These are phyloP conservation scores for Loripinus fragilis DNA, from an alignment of 2,888 invertebrate genomes.

Conservation along the genomic window DNA sequence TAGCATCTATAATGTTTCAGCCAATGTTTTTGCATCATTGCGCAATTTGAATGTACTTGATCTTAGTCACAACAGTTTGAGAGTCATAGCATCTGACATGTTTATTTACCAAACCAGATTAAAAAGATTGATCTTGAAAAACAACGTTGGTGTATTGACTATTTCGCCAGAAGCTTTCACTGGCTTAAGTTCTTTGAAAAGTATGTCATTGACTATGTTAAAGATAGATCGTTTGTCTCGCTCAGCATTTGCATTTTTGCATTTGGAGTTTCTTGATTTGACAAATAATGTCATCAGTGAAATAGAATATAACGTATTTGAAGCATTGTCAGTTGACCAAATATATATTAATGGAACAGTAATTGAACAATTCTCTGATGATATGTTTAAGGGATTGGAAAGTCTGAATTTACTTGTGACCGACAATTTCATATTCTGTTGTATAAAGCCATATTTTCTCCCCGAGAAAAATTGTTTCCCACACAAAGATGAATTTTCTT, in stretches of 20 bases:
- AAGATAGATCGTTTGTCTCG: neutral
- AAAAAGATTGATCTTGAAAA: neutral
- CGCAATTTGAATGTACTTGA: neutral
- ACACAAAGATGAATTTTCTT: no score
- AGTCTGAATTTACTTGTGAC: no score
- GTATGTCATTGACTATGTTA: neutral
- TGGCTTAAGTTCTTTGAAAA: neutral
- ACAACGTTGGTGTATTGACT: neutral
- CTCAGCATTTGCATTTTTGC: neutral
- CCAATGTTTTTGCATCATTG: neutral
- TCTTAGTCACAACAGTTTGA: neutral
- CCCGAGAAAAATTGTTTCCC: no score
- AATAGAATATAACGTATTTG: no score
- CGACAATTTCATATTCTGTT: no score
- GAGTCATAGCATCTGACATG: neutral
- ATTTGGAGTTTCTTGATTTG: neutral
- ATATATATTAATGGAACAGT: no score
- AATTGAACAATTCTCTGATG: no score
- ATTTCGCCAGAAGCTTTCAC: neutral
- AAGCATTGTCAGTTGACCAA: no score
- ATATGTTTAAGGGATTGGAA: no score
- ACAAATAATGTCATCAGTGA: no score
- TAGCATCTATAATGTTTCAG: neutral
- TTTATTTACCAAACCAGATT: neutral
- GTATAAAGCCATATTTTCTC: no score